Base-by-base conservation (phyloP, 35 echinoderm and acorn worm species). In the Anneissia japonica region DNA sequence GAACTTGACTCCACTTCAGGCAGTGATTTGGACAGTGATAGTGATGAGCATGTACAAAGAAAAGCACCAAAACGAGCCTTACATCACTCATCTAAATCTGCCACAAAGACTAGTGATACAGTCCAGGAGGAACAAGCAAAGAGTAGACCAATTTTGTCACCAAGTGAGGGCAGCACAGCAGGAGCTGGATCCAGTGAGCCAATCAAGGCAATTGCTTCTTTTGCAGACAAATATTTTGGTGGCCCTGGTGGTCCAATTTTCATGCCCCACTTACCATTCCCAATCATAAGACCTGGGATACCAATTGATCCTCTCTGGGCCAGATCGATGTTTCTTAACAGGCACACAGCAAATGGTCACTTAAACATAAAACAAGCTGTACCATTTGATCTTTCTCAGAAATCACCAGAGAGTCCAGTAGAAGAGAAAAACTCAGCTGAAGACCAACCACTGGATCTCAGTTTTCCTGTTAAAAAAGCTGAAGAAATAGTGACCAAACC, bases 221-320 rank as follows among this genome's bases (percentile, higher is more conserved):
- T 93, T 51, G 91, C 91, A 32, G 91, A 93, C 39, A 93, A 88
- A 77, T 93, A 89, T 37, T 93, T 93, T 84, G 87, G 91, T 34
- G 79, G 29, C 35, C 82, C 51, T 64, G 51, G 51, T 64, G 51
- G 51, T 64, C 51, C 51, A 64, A 64, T 64, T 23, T 64, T 39
- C 32, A 38, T 30, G 32, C 79, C 28, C 16, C 38, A 30, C 16
- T 26, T 39, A 81, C 79, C 79, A 40, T 36, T 40, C 17, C 79
- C 79, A 81, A 14, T 40, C 9, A 64, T 64, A 16, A 6, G 51
- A 64, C 51, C 51, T 64, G 51, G 51, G 2, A 37, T 81, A 26
- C 79, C 79, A 40, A 81, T 39, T 37, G 79, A 81, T n/a, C 79
- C 79, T 30, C 34, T 30, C 35, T 30, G n/a, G 35, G 35, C 35